These are phyloP conservation scores for Anolis sagrei DNA, from an alignment of 2,113 vertebrate genomes.

Conservation along the genomic window DNA sequence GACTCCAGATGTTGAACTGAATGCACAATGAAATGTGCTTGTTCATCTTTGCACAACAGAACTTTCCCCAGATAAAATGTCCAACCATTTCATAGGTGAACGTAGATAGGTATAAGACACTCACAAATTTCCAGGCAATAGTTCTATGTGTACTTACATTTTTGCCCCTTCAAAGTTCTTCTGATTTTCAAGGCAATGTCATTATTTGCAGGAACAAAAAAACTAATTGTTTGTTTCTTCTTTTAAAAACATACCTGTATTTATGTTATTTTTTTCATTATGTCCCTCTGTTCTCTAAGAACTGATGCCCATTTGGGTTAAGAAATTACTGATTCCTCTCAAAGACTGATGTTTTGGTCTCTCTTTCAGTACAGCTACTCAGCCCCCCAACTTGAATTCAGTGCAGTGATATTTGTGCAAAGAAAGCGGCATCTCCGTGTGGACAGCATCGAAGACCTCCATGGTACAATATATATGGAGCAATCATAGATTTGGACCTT, in stretches of 20 bases:
- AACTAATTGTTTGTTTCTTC: no score
- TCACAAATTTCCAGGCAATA: no score
- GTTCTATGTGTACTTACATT: no score
- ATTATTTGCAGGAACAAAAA: not conserved
- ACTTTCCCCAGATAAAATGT: no score
- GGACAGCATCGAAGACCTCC: slow-evolving; percentile 88
- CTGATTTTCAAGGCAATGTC: not conserved
- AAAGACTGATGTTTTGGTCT: slow-evolving; percentile 40
- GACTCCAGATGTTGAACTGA: no score
- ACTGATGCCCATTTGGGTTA: not conserved
- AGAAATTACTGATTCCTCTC: not conserved
- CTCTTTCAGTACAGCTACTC: slow-evolving; percentile 88
- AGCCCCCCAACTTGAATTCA: slow-evolving; percentile 84
- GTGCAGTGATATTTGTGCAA: slow-evolving; percentile 89
- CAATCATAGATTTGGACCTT: not conserved
- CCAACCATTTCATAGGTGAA: no score
- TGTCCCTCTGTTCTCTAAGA: no score
- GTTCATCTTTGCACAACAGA: no score
- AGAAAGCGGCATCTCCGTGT: slow-evolving; percentile 87
- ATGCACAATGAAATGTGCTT: no score
- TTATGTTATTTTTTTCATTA: no score
- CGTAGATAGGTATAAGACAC: no score
- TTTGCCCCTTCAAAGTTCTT: not conserved
- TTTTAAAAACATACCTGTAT: not conserved
- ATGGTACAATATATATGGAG: slow-evolving; percentile 75